phyloP scores from a whole-genome alignment of 2,797 vertebrate species.

The Acanthis flammea region DNA sequence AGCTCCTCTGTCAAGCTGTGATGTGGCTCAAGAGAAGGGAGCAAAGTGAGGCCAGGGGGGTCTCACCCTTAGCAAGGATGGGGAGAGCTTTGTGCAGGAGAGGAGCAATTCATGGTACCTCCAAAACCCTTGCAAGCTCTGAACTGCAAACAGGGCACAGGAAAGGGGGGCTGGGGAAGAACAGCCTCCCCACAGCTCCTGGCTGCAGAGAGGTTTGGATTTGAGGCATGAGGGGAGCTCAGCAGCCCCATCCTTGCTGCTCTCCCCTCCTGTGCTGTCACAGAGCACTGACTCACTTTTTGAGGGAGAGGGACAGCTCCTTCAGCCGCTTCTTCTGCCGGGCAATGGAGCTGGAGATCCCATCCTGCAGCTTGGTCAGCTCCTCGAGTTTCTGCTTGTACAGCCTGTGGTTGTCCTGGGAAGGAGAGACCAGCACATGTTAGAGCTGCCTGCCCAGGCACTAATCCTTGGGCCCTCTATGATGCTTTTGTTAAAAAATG shows the following conservation, averaged over 20 bases:
- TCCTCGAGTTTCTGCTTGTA: constrained; percentile 91
- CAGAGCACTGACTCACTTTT: constrained; percentile 72
- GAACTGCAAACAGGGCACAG: background rate
- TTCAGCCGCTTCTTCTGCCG: constrained; percentile 83
- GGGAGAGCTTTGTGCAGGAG: background rate
- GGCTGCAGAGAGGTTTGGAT: background rate
- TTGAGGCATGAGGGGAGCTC: rapidly evolving
- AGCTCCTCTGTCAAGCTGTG: background rate
- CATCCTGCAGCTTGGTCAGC: constrained; percentile 87
- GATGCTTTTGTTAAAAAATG: background rate
- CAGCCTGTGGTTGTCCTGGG: constrained; percentile 86
- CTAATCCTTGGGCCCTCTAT: background rate
- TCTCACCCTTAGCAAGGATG: background rate
- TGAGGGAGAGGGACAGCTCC: constrained; percentile 79
- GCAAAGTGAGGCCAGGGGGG: background rate
- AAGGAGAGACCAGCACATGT: rapidly evolving
- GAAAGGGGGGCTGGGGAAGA: background rate
- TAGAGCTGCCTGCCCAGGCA: background rate
- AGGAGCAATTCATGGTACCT: background rate
- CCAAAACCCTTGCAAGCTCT: background rate
- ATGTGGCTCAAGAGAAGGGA: background rate
- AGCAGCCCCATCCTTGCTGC: rapidly evolving
- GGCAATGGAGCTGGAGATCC: constrained; percentile 81
- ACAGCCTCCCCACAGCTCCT: background rate
- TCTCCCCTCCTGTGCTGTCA: rapidly evolving